A percentile compares a stretch with the other conserved stretches of the same genome.
Evolutionary conservation across 2,888 invertebrate species (phyloP).

Genomic region (Drosophila melanosoma): DNA sequence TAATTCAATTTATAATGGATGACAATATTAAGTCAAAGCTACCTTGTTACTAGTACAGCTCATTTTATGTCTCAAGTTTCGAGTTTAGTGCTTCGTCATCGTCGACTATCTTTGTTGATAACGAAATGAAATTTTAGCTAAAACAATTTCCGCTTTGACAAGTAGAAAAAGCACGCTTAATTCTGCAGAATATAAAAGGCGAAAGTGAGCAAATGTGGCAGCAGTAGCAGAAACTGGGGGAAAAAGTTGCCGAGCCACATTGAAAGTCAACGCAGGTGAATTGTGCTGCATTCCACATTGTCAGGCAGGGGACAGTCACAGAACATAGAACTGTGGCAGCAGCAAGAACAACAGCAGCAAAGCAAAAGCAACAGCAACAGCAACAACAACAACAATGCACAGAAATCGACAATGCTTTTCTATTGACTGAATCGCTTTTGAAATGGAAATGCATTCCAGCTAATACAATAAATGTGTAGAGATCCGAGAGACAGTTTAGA

Average conservation of each 20-base stretch:
- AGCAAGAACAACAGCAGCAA: constrained; percentile 3
- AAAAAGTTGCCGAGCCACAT: constrained; percentile 15
- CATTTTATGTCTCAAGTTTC: constrained; percentile 10
- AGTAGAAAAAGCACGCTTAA: constrained; percentile 40
- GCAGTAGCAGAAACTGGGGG: neutral
- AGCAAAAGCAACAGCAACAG: constrained; percentile 16
- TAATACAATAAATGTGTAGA: constrained; percentile 51
- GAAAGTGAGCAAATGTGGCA: constrained; percentile 49
- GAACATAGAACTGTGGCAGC: constrained; percentile 17
- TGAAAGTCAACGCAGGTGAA: constrained; percentile 45
- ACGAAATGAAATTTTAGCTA: constrained; percentile 57
- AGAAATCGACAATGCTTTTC: constrained; percentile 36
- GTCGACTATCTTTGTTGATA: constrained; percentile 57
- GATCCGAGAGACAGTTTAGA: constrained; percentile 23
- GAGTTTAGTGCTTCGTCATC: constrained; percentile 18
- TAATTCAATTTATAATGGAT: neutral
- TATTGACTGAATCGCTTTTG: constrained; percentile 57
- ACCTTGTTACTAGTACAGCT: neutral
- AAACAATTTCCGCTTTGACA: constrained; percentile 67
- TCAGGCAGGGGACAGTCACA: constrained; percentile 22
- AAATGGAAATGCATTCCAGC: constrained; percentile 65
- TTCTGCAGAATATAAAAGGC: constrained; percentile 24
- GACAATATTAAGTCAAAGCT: constrained; percentile 22
- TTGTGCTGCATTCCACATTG: constrained; percentile 49
- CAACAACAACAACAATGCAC: constrained; percentile 39